Conservation (phyloP, 2,888 invertebrate genomes). For the Noctua fimbriata region DNA sequence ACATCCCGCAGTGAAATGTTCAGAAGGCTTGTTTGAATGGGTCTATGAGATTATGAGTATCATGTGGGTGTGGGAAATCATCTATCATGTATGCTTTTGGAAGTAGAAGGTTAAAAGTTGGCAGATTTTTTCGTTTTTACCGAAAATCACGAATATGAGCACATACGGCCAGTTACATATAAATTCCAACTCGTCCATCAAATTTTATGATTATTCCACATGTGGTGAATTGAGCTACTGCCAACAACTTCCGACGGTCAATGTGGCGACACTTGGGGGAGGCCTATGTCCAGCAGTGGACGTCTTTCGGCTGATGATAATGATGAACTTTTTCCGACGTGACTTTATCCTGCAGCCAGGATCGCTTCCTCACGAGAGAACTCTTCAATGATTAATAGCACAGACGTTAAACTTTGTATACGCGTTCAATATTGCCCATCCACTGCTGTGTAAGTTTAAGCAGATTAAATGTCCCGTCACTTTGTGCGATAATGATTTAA, state of each 20-base stretch:
- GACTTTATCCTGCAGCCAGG: too few relatives aligned
- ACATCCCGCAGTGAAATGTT: background rate
- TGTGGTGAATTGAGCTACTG: too few relatives aligned
- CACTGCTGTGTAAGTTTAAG: background rate
- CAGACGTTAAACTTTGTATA: too few relatives aligned
- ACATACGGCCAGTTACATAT: background rate
- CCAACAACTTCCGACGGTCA: too few relatives aligned
- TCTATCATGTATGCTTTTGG: background rate
- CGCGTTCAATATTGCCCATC: background rate
- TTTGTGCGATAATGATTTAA: background rate
- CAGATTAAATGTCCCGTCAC: background rate
- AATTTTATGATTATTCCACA: too few relatives aligned
- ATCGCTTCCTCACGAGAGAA: too few relatives aligned
- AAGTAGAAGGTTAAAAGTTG: background rate
- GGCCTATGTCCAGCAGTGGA: too few relatives aligned
- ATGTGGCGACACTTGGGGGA: too few relatives aligned
- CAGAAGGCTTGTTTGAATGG: slow-evolving; percentile 21
- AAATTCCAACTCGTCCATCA: background rate
- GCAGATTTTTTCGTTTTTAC: background rate
- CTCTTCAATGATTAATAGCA: too few relatives aligned
- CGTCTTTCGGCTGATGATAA: too few relatives aligned
- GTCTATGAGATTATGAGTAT: background rate
- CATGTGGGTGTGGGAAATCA: background rate
- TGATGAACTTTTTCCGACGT: too few relatives aligned
- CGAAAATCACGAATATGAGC: background rate